Evolutionary conservation across 2,888 invertebrate species (phyloP), one percentile per base, ranked within the genome.

Genomic region (Hypselothyrea guttata): DNA sequence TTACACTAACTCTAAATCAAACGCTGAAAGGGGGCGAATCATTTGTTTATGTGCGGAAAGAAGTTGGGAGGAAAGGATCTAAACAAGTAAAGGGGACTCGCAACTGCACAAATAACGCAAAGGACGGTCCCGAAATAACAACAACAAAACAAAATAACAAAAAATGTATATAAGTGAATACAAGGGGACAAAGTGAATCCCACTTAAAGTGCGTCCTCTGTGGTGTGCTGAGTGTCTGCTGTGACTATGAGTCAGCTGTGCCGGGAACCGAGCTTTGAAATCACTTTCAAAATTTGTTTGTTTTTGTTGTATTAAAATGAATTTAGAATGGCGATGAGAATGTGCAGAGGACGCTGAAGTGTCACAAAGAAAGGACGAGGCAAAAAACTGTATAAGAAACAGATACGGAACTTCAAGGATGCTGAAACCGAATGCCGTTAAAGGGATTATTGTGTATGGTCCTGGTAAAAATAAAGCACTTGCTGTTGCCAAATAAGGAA

Each of bases 371-470:
- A 30, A 7, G 30, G 40, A 35, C 47, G 22, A 15, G 41, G 47
- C 40, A 44, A 18, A 13, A 40, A 44, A 52, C 45, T 45, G 42
- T 27, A 45, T 7, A 42, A 46, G 33, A 51, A 37, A 37, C 18
- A 58, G 49, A 37, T 44, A 35, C 30, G 38, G 15, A 52, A 11
- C 27, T 22, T 22, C 48, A 53, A 55, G 55, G 52, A 58, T 57
- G 57, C 66, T 56, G 47, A 54, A 55, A 53, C 47, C 40, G 22
- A 70, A 57, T 46, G 57, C 64, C 65, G 48, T 72, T 72, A 75
- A 77, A 78, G 79, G 75, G 72, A 81, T 83, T 79, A 78, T 73
- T 83, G 79, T 76, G 83, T 53, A 57, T 70, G 61, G 62, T 54
- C 34, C 33, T 49, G 40, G 34, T 33, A 33, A 34, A 16, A 37